A percentile compares a stretch with the other conserved stretches of the same genome.
phyloP scores from a whole-genome alignment of 2,113 vertebrate species.

The Ondatra zibethicus region DNA sequence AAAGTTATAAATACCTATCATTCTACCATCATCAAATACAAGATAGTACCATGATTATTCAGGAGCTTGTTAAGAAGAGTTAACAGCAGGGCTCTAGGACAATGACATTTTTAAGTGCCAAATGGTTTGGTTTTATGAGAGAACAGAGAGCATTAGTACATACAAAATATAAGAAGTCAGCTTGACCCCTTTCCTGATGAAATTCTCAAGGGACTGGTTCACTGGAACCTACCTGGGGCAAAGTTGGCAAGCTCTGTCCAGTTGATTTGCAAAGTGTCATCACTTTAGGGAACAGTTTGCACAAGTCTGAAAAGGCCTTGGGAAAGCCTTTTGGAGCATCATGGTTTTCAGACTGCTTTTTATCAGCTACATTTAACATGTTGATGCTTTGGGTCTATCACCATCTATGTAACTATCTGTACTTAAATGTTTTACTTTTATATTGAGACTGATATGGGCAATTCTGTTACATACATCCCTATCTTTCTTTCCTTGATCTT shows the following conservation, averaged over 20 bases:
- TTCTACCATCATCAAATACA: background rate
- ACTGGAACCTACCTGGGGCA: background rate
- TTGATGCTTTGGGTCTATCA: background rate
- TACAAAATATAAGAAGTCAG: conserved; percentile 39
- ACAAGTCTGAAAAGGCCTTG: background rate
- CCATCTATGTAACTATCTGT: background rate
- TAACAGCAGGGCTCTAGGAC: background rate
- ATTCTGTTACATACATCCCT: background rate
- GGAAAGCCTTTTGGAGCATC: background rate
- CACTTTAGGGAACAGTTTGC: background rate
- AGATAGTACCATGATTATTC: background rate
- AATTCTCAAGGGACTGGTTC: background rate
- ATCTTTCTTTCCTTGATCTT: conserved; percentile 11
- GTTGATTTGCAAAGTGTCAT: background rate
- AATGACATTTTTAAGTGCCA: conserved; percentile 2
- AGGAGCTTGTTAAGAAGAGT: background rate
- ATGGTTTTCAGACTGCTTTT: background rate
- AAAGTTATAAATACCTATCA: background rate
- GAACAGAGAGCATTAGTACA: conserved; percentile 5
- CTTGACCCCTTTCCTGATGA: conserved; percentile 48
- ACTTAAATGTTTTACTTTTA: background rate
- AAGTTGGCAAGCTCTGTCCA: background rate
- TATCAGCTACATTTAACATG: background rate
- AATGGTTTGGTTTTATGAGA: conserved; percentile 50
- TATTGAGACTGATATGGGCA: background rate